phyloP scores from a whole-genome alignment of 2,797 vertebrate species.

The Tapera naevia region DNA sequence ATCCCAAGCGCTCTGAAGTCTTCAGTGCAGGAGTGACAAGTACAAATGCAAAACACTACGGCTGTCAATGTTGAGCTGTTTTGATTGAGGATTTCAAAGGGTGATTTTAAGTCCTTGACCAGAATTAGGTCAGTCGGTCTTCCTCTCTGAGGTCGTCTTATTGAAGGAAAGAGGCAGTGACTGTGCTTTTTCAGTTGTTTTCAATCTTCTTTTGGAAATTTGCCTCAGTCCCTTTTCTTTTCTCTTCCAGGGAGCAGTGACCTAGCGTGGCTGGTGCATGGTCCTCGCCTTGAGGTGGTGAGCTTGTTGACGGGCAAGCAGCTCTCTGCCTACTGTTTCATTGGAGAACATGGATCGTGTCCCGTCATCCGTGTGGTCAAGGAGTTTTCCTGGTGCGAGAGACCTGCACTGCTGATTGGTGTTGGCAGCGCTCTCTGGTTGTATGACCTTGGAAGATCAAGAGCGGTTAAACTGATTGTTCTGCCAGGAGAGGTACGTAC shows the following conservation, averaged over 20 bases:
- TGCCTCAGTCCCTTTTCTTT: neutral
- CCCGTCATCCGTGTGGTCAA: conserved; percentile 85
- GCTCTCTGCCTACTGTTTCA: conserved; percentile 91
- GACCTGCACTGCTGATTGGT: conserved; percentile 89
- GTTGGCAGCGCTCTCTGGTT: conserved; percentile 92
- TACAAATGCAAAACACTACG: neutral
- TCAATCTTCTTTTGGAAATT: accelerated
- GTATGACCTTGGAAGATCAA: conserved; percentile 89
- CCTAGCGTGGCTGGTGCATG: conserved; percentile 88
- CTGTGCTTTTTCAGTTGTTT: neutral
- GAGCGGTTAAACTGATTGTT: conserved; percentile 92
- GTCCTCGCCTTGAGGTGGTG: conserved; percentile 91
- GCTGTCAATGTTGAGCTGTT: neutral
- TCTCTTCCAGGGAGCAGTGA: conserved; percentile 82
- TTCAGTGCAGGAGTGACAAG: neutral
- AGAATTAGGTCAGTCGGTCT: neutral
- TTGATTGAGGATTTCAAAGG: too few relatives aligned
- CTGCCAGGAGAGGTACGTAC: conserved; percentile 90
- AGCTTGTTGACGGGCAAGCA: conserved; percentile 87
- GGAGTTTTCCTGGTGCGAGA: conserved; percentile 95
- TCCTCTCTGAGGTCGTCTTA: neutral
- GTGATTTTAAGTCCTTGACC: neutral
- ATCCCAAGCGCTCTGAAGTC: accelerated
- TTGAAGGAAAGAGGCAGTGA: neutral
- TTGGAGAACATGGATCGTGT: conserved; percentile 81